Conservation (phyloP, 2,797 vertebrate species). For the Scolopax bukidnonensis region DNA sequence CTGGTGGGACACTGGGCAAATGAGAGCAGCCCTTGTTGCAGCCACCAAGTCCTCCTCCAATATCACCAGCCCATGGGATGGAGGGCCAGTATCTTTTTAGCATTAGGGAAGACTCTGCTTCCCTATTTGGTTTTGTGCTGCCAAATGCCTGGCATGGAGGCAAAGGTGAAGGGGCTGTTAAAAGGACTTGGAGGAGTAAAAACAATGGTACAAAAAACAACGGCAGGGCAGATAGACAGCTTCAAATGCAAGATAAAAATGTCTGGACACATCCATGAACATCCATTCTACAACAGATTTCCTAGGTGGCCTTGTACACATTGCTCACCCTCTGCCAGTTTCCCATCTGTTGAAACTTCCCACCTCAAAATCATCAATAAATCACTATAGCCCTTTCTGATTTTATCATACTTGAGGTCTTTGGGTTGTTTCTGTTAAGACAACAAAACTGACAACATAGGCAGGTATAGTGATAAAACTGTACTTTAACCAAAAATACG, state of each 20-base stretch:
- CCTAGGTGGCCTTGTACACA: not conserved
- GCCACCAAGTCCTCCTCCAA: not conserved
- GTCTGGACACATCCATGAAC: not conserved
- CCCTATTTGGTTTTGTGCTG: not conserved
- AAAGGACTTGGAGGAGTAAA: not conserved
- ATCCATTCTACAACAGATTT: not conserved
- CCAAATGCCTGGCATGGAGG: not conserved
- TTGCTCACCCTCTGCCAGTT: not conserved
- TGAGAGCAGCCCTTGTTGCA: not conserved
- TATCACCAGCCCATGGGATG: not conserved
- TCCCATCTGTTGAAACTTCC: not conserved
- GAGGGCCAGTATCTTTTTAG: not conserved
- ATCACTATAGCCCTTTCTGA: not conserved
- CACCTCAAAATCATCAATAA: not conserved
- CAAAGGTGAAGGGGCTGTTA: not conserved
- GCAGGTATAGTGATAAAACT: not conserved
- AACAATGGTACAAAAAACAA: not conserved
- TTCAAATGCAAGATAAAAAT: constrained; percentile 48
- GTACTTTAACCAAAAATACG: not conserved
- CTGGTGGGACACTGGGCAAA: not conserved
- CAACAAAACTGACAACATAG: not conserved
- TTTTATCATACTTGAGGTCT: not conserved
- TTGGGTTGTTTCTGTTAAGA: not conserved
- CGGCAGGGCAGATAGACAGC: not conserved
- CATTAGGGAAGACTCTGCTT: not conserved